Evolutionary conservation across 2,888 invertebrate species (phyloP).

Genomic region (Sesia bembeciformis): DNA sequence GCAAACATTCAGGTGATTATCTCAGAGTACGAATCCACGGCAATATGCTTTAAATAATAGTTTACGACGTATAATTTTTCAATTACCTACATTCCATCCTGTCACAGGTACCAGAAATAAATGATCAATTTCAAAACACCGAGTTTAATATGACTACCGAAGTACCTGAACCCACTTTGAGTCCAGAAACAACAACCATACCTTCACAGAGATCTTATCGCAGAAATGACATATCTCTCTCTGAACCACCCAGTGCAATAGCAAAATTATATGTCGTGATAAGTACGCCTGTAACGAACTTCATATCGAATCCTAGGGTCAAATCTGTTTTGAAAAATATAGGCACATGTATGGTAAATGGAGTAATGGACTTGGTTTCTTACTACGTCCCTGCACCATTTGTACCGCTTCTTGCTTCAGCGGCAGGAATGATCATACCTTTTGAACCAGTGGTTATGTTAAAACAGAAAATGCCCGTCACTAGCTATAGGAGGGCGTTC

Average conservation of each 20-base stretch:
- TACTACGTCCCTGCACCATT: constrained; percentile 52
- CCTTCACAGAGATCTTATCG: not conserved
- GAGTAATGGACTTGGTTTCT: constrained; percentile 51
- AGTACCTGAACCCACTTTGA: not conserved
- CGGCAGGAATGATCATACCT: constrained; percentile 55
- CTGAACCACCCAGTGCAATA: not conserved
- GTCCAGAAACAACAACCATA: not conserved
- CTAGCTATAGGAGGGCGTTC: constrained; percentile 54
- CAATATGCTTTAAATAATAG: no score
- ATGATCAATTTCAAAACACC: constrained; percentile 27
- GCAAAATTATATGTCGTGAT: constrained; percentile 23
- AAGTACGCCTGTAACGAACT: constrained; percentile 22
- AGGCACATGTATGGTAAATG: constrained; percentile 56
- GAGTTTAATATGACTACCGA: not conserved
- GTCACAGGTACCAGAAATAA: constrained; percentile 43
- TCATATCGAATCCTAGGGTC: constrained; percentile 38
- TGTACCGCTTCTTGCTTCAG: constrained; percentile 53
- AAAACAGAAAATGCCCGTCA: constrained; percentile 51
- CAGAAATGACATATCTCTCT: not conserved
- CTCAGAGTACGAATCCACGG: no score
- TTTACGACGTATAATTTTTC: not conserved
- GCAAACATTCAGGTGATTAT: no score
- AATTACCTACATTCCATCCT: constrained; percentile 9
- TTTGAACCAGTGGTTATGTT: constrained; percentile 58
- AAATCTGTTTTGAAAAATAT: constrained; percentile 41